These are phyloP conservation scores for Propithecus coquereli DNA, from an alignment of 2,113 vertebrate species.

Conservation along the genomic window DNA sequence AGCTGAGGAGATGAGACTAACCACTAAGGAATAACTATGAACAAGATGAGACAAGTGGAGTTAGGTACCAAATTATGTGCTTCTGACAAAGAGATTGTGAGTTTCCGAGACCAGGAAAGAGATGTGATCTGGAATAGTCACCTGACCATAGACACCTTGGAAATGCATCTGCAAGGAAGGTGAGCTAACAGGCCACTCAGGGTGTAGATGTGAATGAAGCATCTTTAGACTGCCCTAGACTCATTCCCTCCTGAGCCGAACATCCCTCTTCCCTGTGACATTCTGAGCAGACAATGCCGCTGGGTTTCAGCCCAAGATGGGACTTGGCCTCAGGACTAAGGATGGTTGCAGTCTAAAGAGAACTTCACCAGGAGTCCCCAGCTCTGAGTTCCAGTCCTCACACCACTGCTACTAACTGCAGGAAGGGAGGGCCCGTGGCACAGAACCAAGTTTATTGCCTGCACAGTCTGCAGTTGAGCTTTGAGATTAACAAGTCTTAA, in stretches of 20 bases:
- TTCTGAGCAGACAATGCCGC: background rate
- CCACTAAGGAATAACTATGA: background rate
- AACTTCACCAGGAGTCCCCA: background rate
- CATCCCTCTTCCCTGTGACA: background rate
- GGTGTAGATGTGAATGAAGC: background rate
- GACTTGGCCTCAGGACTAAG: background rate
- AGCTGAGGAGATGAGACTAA: background rate
- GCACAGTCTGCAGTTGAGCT: background rate
- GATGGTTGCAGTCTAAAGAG: fast-evolving
- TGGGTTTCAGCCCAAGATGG: background rate
- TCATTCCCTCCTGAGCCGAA: background rate
- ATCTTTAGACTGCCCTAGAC: background rate
- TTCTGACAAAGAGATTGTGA: background rate
- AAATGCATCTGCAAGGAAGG: background rate
- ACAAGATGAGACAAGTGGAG: background rate
- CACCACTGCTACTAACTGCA: no score
- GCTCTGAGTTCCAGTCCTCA: background rate
- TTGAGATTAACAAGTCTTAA: background rate
- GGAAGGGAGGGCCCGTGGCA: background rate
- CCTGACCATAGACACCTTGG: background rate
- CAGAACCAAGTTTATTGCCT: background rate
- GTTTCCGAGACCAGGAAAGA: background rate
- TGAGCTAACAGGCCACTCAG: background rate
- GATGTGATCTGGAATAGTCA: background rate
- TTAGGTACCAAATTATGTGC: background rate